phyloP scores from a whole-genome alignment of 2,888 invertebrate genomes.

The Reticulitermes lucifugus region DNA sequence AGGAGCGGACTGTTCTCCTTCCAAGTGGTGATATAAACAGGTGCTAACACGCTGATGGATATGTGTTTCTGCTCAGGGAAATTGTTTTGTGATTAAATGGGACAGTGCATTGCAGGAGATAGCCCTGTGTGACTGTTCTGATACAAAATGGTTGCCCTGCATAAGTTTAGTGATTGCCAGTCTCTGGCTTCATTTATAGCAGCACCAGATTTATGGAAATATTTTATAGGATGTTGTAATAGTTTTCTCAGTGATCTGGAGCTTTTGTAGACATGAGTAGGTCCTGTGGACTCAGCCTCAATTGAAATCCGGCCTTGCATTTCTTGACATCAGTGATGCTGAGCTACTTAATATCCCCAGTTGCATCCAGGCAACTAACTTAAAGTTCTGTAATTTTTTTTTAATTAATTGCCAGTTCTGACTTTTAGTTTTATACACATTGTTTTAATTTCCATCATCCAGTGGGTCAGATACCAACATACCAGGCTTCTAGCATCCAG shows the following conservation, averaged over 20 bases:
- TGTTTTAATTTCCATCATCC: slow-evolving; percentile 15
- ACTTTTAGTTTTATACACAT: slow-evolving; percentile 22
- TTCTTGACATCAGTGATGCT: slow-evolving; percentile 6
- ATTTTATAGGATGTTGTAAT: not conserved
- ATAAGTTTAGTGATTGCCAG: too few relatives aligned
- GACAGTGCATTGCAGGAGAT: too few relatives aligned
- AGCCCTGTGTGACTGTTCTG: too few relatives aligned
- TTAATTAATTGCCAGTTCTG: not conserved
- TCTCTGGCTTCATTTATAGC: not conserved
- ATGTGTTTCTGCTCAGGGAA: not conserved
- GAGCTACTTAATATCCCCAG: not conserved
- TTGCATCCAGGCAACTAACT: not conserved
- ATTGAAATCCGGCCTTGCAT: slow-evolving; percentile 22
- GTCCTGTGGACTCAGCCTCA: slow-evolving; percentile 4
- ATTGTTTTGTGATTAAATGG: too few relatives aligned
- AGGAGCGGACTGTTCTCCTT: slow-evolving; percentile 47
- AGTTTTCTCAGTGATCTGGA: slow-evolving; percentile 5
- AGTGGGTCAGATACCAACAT: not conserved
- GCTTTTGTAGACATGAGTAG: slow-evolving; percentile 11
- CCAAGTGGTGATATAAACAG: slow-evolving; percentile 11
- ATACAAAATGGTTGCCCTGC: too few relatives aligned
- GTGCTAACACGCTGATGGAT: not conserved
- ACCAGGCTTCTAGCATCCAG: not conserved
- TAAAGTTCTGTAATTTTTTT: slow-evolving; percentile 4
- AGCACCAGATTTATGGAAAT: not conserved